Percentiles rank a stretch among this genome's conserved stretches.
phyloP scores from a whole-genome alignment of 1,140 invertebrate genomes.

The Pygmarrhopalites habei region DNA sequence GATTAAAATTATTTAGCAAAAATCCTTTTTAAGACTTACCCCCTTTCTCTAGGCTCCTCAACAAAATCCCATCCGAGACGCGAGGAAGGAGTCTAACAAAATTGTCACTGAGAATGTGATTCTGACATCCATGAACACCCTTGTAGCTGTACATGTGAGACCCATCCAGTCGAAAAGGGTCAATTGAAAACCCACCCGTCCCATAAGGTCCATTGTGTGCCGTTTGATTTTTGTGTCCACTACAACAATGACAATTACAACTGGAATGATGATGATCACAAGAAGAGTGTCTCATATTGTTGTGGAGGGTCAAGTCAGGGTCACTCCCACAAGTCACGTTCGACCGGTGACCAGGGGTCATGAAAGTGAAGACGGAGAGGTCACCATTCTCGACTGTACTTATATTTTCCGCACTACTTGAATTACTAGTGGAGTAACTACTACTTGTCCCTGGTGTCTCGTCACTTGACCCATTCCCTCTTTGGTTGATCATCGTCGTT shows the following conservation, averaged over 20 bases:
- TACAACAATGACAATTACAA: not conserved
- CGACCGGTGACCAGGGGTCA: conserved; percentile 2
- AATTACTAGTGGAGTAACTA: conserved; percentile 17
- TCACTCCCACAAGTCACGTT: not conserved
- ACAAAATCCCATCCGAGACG: conserved; percentile 15
- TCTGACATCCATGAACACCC: conserved; percentile 3
- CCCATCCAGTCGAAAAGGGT: conserved; percentile 1
- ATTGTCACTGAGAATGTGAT: conserved; percentile 11
- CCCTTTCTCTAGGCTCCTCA: conserved; percentile 32
- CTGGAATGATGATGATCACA: not conserved
- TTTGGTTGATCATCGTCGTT: conserved; percentile 1
- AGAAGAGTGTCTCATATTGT: not conserved
- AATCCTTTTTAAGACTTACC: too few relatives aligned
- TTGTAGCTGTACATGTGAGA: conserved; percentile 16
- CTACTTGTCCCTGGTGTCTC: conserved; percentile 22
- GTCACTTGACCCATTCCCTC: not conserved
- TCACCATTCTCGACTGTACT: conserved; percentile 30
- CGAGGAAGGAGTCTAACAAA: conserved; percentile 6
- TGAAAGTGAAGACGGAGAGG: conserved; percentile 20
- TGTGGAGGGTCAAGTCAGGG: too few relatives aligned
- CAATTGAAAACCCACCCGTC: not conserved
- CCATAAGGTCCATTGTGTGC: not conserved
- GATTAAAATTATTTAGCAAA: too few relatives aligned
- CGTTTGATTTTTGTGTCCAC: too few relatives aligned
- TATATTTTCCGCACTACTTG: conserved; percentile 32